Percentiles rank a stretch among this genome's conserved stretches.
Evolutionary conservation across 1,140 invertebrate species (phyloP).

Genomic region (Aphelinus certus): DNA sequence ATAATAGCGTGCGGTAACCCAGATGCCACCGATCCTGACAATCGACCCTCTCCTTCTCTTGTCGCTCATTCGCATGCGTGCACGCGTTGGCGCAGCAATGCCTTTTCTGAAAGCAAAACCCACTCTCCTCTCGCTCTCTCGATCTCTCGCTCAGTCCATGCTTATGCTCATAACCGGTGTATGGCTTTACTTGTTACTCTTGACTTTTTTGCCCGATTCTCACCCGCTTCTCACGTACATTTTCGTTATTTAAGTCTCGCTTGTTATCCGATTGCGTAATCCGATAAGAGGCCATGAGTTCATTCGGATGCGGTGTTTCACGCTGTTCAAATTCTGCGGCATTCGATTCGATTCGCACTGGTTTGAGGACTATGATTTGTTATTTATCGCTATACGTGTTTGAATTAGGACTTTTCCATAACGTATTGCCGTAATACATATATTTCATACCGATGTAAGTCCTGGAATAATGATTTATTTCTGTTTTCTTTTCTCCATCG

Average conservation of each 20-base stretch:
- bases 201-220: neutral
- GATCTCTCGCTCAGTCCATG: neutral
- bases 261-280: slow-evolving; percentile 23
- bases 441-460: no score
- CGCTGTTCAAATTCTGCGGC: no score
- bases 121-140: neutral
- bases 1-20: slow-evolving; percentile 32
- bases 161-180: slow-evolving; percentile 21
- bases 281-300: slow-evolving; percentile 2
- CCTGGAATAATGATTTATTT: no score
- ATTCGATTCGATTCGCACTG: no score
- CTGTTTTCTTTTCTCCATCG: no score
- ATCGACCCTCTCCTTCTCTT: slow-evolving; percentile 12
- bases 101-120: slow-evolving; percentile 14
- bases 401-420: no score
- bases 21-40: slow-evolving; percentile 35
- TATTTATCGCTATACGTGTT: no score
- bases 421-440: no score
- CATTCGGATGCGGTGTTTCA: no score
- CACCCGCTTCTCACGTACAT: slow-evolving; percentile 1
- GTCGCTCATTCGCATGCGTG: neutral
- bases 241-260: slow-evolving; percentile 28
- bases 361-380: no score
- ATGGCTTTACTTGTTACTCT: slow-evolving; percentile 3
- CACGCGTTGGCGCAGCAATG: neutral